Base-by-base conservation (phyloP, 30 jellyfish, hydroid and myxozoan species). In the Morbakka virulenta region DNA sequence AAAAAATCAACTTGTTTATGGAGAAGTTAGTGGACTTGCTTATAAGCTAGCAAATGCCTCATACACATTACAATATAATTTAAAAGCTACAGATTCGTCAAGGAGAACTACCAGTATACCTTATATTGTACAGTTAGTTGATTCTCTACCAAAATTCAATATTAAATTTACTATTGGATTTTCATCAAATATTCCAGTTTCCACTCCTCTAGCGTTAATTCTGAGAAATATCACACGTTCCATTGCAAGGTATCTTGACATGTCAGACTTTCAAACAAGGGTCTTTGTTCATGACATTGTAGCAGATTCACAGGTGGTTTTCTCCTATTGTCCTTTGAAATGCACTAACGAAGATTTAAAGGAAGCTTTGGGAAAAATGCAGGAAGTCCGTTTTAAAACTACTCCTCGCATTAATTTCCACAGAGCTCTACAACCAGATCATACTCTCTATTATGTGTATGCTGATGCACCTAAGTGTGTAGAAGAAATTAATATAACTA, bases 61-160 rank as follows among this genome's bases (percentile, higher is more conserved):
- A 4, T 17, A 11, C 2, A 95, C 94, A 25, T 85, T 69, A 21
- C 22, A 86, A 21, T 93, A 93, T 31, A 25, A 49, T 52, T 36
- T 93, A 2, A 73, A 64, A 25, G 95, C 97, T 28, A 85, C 95
- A 11, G 99, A 93, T 57, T 77, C 85, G 12, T 80, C 99, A 0
- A 95, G 96, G 4, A 33, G 99, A 25, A 72, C 96, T 4, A 95
- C 99, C 1, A 83, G 84, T 26, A 51, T 80, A 0, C 62, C 85
- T 1, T 79, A 86, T 67, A 13, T 28, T 28, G 89, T 81, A 13
- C 33, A 28, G 36, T 64, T 93, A 0, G 62, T 28, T 12, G 50
- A 53, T 6, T 48, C 87, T 0, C 32, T 67, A 66, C 89, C 93
- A 0, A 32, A 49, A 12, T 72, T 69, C 49, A 65, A 67, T 3